Conservation (phyloP, 2,797 vertebrate species). For the Ambastaia sidthimunki region DNA sequence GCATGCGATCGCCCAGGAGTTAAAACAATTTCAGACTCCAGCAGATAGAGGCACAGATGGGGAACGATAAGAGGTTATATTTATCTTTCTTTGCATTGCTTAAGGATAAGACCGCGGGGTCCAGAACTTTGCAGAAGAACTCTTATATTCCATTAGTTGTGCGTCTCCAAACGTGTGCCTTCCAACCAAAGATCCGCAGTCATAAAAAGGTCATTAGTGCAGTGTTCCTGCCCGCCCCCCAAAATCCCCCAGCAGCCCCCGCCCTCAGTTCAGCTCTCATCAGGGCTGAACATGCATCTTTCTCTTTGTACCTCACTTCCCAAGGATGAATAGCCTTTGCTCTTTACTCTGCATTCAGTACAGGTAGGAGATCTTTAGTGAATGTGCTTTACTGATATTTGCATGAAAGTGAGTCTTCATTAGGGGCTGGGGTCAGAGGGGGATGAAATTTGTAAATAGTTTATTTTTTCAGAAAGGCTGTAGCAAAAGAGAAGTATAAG, state of each 20-base stretch:
- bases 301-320: constrained; percentile 54
- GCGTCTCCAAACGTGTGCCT: background rate
- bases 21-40: constrained; percentile 22
- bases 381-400: constrained; percentile 45
- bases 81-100: constrained; percentile 27
- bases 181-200: background rate
- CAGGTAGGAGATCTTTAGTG: constrained; percentile 83
- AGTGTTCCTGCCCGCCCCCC: constrained; percentile 57
- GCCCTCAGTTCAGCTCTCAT: constrained; percentile 25
- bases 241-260: constrained; percentile 41
- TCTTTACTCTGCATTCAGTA: constrained; percentile 96
- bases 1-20: constrained; percentile 28
- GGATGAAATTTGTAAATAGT: background rate
- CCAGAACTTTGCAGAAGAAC: constrained; percentile 18
- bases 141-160: constrained; percentile 6
- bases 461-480: background rate
- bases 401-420: constrained; percentile 27
- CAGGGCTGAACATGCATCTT: constrained; percentile 55
- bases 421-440: background rate
- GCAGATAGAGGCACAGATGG: constrained; percentile 24
- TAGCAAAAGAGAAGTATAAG: background rate
- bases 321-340: constrained; percentile 92
- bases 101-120: constrained; percentile 32
- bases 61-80: constrained; percentile 35
- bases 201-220: constrained; percentile 49